Evolutionary conservation across 2,797 vertebrate genomes (phyloP), one percentile per base, ranked within the genome.

Genomic region (Odontamblyopus rebecca): DNA sequence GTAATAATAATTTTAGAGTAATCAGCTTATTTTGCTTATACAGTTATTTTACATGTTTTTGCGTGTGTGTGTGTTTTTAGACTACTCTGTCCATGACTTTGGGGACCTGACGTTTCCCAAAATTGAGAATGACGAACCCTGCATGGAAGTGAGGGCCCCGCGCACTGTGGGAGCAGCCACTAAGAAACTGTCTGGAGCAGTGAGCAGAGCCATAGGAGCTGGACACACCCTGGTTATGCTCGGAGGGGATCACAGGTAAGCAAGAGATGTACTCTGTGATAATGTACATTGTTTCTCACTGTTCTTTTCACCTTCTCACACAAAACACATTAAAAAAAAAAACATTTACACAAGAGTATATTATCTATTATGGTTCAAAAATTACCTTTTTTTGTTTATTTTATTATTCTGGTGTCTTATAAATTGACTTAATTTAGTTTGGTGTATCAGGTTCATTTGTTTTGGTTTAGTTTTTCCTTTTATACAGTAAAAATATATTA

Each of bases 181-280:
- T 78, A 93, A 97, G 85, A 88, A 94, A 30, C 68, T 99, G 89
- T 93, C 96, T 0, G 94, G 94, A 0, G 94, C 95, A 0, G 95
- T 98, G 32, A 96, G 95, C 76, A 82, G 91, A 77, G 96, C 97
- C 0, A 89, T 99, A 2, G 94, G 94, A 0, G 93, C 93, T 0
- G 97, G 98, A 8, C 96, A 98, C 76, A 97, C 94, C 54, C 94
- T 97, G 0, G 86, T 99, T 85, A 96, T 98, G 74, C 80, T 99
- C 18, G 98, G 98, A 72, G 98, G 98, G 1, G 98, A 99, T 81
- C 98, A 99, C 94, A 99, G 98, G 98, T 99, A 84, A 87, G 16
- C 19, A 60, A 16, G 6, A 15, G 5, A 19, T 3, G 26, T 4
- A 15, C 29, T 3, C 26, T 4, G 53, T 13, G 1, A 7, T 16